phyloP scores from a whole-genome alignment of 2,113 vertebrate genomes.

The Calidris pugnax region DNA sequence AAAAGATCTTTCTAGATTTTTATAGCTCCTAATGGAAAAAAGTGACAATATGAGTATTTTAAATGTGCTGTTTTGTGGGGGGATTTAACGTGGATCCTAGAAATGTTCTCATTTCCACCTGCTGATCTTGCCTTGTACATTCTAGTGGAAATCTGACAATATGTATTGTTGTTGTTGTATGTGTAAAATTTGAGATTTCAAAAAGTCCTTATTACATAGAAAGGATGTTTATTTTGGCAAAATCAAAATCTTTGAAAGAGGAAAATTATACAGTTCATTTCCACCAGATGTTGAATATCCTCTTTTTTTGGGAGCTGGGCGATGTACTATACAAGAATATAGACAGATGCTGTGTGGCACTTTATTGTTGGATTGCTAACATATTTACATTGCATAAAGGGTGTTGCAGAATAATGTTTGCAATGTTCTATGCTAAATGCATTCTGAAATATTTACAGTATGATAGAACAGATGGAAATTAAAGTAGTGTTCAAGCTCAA shows the following conservation, averaged over 20 bases:
- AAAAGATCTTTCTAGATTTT: background rate
- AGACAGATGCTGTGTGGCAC: constrained; percentile 20
- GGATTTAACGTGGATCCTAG: background rate
- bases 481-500: background rate
- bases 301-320: background rate
- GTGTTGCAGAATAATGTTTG: background rate
- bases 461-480: constrained; percentile 59
- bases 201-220: constrained; percentile 4
- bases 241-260: constrained; percentile 25
- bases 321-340: background rate
- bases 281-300: constrained; percentile 15
- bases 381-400: background rate
- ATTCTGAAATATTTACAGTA: constrained; percentile 1
- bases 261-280: constrained; percentile 51
- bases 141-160: background rate
- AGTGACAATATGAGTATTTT: background rate
- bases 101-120: background rate
- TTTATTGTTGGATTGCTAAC: background rate
- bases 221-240: constrained; percentile 42
- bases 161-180: background rate
- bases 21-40: background rate
- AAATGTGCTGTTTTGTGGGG: background rate
- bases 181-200: background rate
- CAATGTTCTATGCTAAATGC: background rate
- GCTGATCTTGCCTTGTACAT: background rate